phyloP scores from a whole-genome alignment of 2,113 vertebrate genomes.

The Nothobranchius kuhntae region DNA sequence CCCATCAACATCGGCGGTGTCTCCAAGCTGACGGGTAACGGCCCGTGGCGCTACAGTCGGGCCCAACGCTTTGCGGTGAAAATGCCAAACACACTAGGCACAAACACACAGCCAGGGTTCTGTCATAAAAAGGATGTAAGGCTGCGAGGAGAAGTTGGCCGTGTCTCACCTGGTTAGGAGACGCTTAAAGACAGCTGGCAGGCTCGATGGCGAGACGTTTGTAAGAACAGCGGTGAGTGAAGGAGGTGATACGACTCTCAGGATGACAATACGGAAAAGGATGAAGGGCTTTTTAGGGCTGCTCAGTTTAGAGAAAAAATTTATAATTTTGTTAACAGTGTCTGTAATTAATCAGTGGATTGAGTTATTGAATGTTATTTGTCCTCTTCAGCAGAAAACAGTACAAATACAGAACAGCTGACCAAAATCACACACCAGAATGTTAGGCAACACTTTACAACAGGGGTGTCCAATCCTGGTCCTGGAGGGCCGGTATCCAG shows the following conservation, averaged over 20 bases:
- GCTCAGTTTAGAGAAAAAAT: no score
- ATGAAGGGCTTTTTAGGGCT: no score
- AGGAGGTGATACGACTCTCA: conserved; percentile 23
- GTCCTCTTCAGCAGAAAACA: no score
- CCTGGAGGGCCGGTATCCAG: no score
- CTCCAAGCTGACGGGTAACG: conserved; percentile 51
- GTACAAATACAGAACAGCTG: accelerated
- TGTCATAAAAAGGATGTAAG: conserved; percentile 46
- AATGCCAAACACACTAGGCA: conserved; percentile 55
- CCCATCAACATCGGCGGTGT: conserved; percentile 49
- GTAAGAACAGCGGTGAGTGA: conserved; percentile 6
- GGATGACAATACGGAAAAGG: conserved; percentile 1
- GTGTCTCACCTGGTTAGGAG: conserved; percentile 75
- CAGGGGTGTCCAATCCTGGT: no score
- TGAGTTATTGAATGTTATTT: no score
- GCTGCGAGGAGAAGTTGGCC: conserved; percentile 21
- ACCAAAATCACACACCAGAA: no score
- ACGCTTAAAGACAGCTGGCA: conserved; percentile 40
- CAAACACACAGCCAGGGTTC: conserved; percentile 27
- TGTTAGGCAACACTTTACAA: no score
- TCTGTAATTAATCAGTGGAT: no score
- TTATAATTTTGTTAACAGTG: no score
- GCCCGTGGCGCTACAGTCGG: conserved; percentile 48
- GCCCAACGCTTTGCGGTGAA: conserved; percentile 36
- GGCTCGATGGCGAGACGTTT: conserved; percentile 21